Percentiles rank a stretch among this genome's conserved stretches.
Conservation (phyloP, 2,113 vertebrate species). For the Oreochromis aureus region DNA sequence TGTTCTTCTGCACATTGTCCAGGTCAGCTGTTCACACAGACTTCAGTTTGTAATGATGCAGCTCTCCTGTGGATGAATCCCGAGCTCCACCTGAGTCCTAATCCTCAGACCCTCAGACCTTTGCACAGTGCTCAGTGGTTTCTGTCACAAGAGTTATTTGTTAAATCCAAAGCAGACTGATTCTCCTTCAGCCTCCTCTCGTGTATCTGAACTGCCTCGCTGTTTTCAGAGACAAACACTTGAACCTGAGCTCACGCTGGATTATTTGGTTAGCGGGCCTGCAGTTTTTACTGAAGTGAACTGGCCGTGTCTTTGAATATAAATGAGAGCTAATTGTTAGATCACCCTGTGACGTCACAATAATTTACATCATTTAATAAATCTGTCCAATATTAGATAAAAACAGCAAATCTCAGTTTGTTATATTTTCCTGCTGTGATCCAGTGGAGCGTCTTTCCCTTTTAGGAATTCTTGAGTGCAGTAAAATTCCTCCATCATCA, state of each 20-base stretch:
- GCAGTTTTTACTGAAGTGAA: background rate
- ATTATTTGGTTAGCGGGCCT: background rate
- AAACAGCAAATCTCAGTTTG: background rate
- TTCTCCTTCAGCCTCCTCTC: background rate
- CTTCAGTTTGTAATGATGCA: background rate
- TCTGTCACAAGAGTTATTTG: background rate
- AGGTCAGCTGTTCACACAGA: rapidly evolving
- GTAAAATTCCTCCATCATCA: background rate
- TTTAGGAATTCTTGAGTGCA: background rate
- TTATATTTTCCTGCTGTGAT: background rate
- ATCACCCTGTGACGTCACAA: no score
- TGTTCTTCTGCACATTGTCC: background rate
- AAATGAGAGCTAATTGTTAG: no score
- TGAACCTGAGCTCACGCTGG: background rate
- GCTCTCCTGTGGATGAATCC: background rate
- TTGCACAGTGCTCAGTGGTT: background rate
- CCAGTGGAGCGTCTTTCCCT: background rate
- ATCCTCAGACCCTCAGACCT: background rate
- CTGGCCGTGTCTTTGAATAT: no score
- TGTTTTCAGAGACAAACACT: background rate
- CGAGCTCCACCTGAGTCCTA: background rate
- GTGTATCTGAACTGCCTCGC: background rate
- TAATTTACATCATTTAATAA: no score
- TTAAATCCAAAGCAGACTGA: background rate
- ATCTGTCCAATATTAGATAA: background rate